Base-by-base conservation (phyloP, 1,140 invertebrate genomes). In the Philaenus spumarius region DNA sequence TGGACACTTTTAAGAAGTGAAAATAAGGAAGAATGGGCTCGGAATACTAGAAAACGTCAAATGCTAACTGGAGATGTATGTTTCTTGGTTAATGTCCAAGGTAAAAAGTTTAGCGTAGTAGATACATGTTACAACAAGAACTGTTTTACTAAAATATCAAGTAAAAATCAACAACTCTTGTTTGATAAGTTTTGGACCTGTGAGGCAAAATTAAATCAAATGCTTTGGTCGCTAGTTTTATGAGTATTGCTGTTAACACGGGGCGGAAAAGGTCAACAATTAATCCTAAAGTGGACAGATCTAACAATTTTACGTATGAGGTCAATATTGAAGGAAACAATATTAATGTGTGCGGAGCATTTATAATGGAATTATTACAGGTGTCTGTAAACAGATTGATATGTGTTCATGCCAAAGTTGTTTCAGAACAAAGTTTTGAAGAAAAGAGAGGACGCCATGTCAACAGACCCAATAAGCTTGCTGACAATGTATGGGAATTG, bases 391-490 rank as follows among this genome's bases (percentile, higher is more conserved):
- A 47, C 14, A 45, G 42, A 45, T 9, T 17, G 15, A 45, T 7
- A 45, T 45, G 15, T 17, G 7, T 45, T 9, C 7, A 22, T 3
- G 45, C 45, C n/a, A 3, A 47, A 22, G 22, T n/a, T 43, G n/a
- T 15, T 43, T 7, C 40, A 43, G n/a, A 56, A 7, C 9, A 35
- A 24, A 23, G 22, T 59, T 50, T 59, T 70, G 69, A 55, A 48
- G 20, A 66, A 73, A 70, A 69, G 17, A 48, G 26, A 14, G 20
- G 23, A 4, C 35, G n/a, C 34, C 23, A 34, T 47, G 15, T 4
- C 4, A 47, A 47, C 5, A 9, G 20, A n/a, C 45, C 11, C 22
- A 47, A 47, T 6, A 47, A 45, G 15, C 42, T 47, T 23, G 45
- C 4, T 6, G 45, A 22, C 45, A 47, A 47, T 22, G 45, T 47